Base-by-base conservation (phyloP, 2,113 vertebrate species). In the Chaetura pelagica region DNA sequence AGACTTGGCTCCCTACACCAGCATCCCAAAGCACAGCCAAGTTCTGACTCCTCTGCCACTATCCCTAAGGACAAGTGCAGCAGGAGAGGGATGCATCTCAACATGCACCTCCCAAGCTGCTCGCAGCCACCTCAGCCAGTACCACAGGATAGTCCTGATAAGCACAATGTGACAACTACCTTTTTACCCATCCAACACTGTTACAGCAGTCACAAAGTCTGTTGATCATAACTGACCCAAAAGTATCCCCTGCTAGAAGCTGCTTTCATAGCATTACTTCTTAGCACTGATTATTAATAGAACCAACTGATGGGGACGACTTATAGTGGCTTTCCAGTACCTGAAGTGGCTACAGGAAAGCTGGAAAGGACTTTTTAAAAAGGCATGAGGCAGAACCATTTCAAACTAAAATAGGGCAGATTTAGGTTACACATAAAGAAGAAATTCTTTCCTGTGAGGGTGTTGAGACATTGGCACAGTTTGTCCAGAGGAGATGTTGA, bases 91-190 rank as follows among this genome's bases (percentile, higher is more conserved):
- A 55, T 17, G 14, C 7, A 20, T 42, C 14, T 72, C 44, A 42
- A 40, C 52, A 44, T 2, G 18, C 3, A 18, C 34, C 54, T 30
- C 22, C 29, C 52, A n/a, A 24, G 27, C 20, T 51, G 29, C 66
- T 62, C 2, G 0, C 23, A 57, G 32, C 27, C 5, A 0, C 46
- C 35, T 42, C 26, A 67, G 26, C 6, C 2, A 2, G 24, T 58
- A 59, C 46, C 85, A 42, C 1, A 0, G 48, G n/a, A 48, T 34
- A 67, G 10, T n/a, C 30, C 38, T 23, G 29, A 18, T 8, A 15
- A 54, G n/a, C 24, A 64, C 44, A 22, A 34, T 2, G 8, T 24
- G 22, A 22, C 35, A 32, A 34, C 12, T 48, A 24, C n/a, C 38
- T 42, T 54, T 30, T 52, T 21, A 49, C 10, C n/a, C 49, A 88